Conservation (phyloP, 2,888 invertebrate species). For the Tiliacea citrago region DNA sequence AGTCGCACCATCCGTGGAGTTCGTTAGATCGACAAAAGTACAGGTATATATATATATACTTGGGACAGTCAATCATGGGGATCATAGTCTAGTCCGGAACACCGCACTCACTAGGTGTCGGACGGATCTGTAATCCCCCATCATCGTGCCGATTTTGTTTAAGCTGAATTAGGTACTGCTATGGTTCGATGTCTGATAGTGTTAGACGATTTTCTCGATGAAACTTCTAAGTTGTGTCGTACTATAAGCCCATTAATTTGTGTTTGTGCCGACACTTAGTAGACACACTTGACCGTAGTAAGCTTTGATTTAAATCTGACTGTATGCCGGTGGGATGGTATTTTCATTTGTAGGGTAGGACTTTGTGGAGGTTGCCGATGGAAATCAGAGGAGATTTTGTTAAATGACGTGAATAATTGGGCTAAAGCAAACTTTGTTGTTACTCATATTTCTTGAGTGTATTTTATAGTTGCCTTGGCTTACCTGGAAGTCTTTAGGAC, state of each 20-base stretch:
- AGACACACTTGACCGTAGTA: slow-evolving; percentile 20
- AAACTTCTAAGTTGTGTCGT: slow-evolving; percentile 12
- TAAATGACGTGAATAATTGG: not conserved
- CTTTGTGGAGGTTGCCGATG: slow-evolving; percentile 2
- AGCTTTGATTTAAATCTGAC: slow-evolving; percentile 42
- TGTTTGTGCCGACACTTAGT: slow-evolving; percentile 17
- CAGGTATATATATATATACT: too few species aligned
- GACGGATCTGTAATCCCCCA: not conserved
- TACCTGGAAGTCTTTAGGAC: too few species aligned
- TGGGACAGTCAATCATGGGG: not conserved
- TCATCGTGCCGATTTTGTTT: not conserved
- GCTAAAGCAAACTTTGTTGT: not conserved
- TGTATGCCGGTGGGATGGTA: not conserved
- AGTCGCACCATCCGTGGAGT: too few species aligned
- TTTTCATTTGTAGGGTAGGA: slow-evolving; percentile 16
- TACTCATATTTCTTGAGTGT: not conserved
- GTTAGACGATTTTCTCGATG: not conserved
- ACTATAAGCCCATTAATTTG: slow-evolving; percentile 8
- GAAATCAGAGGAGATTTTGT: not conserved
- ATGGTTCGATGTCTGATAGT: not conserved
- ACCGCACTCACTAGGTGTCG: not conserved
- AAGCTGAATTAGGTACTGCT: too few species aligned
- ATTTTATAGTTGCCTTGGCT: not conserved
- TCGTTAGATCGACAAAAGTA: too few species aligned
- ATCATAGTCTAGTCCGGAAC: not conserved